phyloP scores from a whole-genome alignment of 2,888 invertebrate genomes.

The Magallana nippona region DNA sequence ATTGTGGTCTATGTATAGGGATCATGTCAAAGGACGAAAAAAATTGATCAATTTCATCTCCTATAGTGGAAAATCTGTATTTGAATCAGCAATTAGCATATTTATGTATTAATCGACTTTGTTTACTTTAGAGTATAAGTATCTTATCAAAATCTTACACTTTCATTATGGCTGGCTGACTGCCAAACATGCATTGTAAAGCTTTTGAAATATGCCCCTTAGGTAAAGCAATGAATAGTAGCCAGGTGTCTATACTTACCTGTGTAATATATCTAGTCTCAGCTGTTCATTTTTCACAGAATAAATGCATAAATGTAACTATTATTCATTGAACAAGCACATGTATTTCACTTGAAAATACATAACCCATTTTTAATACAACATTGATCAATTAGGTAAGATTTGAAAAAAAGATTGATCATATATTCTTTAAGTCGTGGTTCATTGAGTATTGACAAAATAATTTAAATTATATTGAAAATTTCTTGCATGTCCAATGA shows the following conservation, averaged over 20 bases:
- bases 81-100: neutral
- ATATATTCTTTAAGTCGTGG: too few species aligned
- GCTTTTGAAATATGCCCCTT: conserved; percentile 13
- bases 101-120: neutral
- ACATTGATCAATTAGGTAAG: too few species aligned
- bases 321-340: too few species aligned
- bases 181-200: conserved; percentile 16
- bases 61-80: neutral
- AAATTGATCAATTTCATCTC: neutral
- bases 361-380: too few species aligned
- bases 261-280: neutral
- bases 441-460: too few species aligned
- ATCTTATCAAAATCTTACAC: neutral
- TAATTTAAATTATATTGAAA: too few species aligned
- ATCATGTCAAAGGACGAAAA: neutral
- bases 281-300: neutral
- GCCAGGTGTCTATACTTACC: conserved; percentile 19
- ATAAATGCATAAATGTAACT: too few species aligned
- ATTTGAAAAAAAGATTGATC: too few species aligned
- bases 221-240: conserved; percentile 11
- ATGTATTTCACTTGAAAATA: too few species aligned
- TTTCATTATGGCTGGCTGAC: neutral
- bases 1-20: neutral
- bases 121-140: neutral
- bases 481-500: too few species aligned